Percentiles rank a stretch among this genome's conserved stretches.
These are phyloP conservation scores for Petrolisthes manimaculis DNA, from an alignment of 2,888 invertebrate species.

Conservation along the genomic window DNA sequence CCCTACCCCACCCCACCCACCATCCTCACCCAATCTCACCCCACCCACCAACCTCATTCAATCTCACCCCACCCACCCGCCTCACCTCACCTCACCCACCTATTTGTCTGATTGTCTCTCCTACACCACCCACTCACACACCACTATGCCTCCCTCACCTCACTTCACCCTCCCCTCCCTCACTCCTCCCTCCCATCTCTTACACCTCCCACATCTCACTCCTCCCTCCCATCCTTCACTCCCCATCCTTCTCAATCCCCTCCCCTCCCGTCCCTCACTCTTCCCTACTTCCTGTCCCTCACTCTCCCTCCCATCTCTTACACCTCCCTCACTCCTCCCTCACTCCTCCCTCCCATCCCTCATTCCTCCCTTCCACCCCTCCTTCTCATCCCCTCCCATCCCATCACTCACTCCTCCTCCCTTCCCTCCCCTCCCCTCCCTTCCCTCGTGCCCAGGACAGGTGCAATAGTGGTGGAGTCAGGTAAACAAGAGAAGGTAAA, in stretches of 20 bases:
- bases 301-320: rapidly evolving
- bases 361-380: not conserved
- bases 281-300: no score
- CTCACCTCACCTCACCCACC: no score
- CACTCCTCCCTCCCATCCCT: rapidly evolving
- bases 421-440: not conserved
- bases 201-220: rapidly evolving
- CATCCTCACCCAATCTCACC: no score
- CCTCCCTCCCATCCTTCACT: rapidly evolving
- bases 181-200: rapidly evolving
- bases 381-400: not conserved
- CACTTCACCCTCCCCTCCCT: not conserved
- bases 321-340: rapidly evolving
- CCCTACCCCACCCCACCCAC: not conserved
- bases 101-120: no score
- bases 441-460: not conserved
- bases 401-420: not conserved
- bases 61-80: no score
- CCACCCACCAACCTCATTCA: no score
- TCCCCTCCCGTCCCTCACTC: no score
- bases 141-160: no score
- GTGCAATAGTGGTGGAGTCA: not conserved
- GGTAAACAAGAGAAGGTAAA: not conserved
- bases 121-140: no score
- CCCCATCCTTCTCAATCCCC: not conserved